phyloP scores from a whole-genome alignment of 2,797 vertebrate genomes.

The Orestias chungarensis region DNA sequence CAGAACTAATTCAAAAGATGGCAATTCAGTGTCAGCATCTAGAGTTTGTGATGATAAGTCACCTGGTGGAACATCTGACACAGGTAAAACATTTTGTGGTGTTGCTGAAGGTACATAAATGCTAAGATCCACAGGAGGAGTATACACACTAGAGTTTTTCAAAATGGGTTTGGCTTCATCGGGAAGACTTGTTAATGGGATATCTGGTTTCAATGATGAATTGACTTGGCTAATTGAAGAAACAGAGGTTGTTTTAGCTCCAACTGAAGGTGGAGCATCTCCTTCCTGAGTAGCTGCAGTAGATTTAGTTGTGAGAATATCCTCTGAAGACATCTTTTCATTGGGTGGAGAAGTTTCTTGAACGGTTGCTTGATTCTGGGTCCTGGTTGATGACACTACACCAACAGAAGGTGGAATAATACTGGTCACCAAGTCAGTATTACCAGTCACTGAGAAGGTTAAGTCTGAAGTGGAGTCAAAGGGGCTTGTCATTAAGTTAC shows the following conservation, averaged over 20 bases:
- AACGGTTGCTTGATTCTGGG: conserved; percentile 14
- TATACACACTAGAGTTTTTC: neutral
- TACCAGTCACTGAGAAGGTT: conserved; percentile 14
- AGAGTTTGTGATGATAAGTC: neutral
- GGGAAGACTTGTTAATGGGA: conserved; percentile 1
- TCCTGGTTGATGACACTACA: conserved; percentile 15
- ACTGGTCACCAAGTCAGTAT: conserved; percentile 16
- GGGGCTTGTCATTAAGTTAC: conserved; percentile 44
- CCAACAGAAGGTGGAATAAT: conserved; percentile 15
- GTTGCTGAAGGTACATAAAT: neutral
- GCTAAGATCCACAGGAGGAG: neutral
- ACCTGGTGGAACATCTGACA: conserved; percentile 11
- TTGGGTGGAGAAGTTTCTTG: conserved; percentile 14
- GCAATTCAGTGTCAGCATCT: conserved; percentile 4
- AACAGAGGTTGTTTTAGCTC: conserved; percentile 24
- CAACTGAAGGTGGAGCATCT: conserved; percentile 27
- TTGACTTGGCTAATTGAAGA: conserved; percentile 8
- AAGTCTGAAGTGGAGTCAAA: conserved; percentile 48
- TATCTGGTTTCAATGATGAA: conserved; percentile 14
- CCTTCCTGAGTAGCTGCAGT: conserved; percentile 16
- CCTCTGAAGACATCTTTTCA: conserved; percentile 28
- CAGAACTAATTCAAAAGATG: conserved; percentile 5
- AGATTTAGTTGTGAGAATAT: conserved; percentile 13
- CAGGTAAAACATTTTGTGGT: neutral
- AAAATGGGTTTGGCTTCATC: conserved; percentile 6